Evolutionary conservation across 1,140 invertebrate species (phyloP), one percentile per base, ranked within the genome.

Genomic region (Mycetomoellerius zeteki): DNA sequence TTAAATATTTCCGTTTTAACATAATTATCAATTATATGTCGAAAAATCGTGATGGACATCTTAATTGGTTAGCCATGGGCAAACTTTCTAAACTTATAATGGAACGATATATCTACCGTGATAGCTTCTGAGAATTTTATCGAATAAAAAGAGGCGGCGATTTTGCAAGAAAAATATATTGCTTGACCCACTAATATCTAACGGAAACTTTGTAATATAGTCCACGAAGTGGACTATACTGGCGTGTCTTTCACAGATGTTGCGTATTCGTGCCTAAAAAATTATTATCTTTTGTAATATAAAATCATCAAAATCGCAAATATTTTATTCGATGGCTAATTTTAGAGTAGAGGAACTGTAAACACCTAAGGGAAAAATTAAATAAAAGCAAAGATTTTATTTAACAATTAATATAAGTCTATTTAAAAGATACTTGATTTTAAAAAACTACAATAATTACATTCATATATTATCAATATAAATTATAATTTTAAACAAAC

Each of bases 201-300:
- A 75, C 14, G 14, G 3, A 77, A 47, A 62, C 14, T 14, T 75
- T 58, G 30, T 76, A 76, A 47, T n/a, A n/a, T n/a, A n/a, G n/a
- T n/a, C n/a, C n/a, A n/a, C 19, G 5, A 47, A 62, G 7, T 64
- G 2, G 24, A 47, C 3, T 16, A 56, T 21, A 14, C 14, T 6
- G 10, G 12, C 2, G 37, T 43, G 2, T 30, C 7, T 76, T 76
- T 58, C 33, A 43, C n/a, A 2, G 12, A 37, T 19, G 16, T 27
- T 19, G 6, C 12, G 7, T 58, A 16, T 43, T 14, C 30, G 8
- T 27, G 3, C 2, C 50, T 76, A 8, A 77, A 60, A 77, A 21
- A 3, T 12, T 1, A 73, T 52, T 33, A 54, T 5, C 30, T 30
- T 8, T 8, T 21, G 7, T 24, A 27, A 76, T 16, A 43, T 58